These are phyloP conservation scores for Plutella xylostella DNA, from an alignment of 2,888 invertebrate species.

Conservation along the genomic window DNA sequence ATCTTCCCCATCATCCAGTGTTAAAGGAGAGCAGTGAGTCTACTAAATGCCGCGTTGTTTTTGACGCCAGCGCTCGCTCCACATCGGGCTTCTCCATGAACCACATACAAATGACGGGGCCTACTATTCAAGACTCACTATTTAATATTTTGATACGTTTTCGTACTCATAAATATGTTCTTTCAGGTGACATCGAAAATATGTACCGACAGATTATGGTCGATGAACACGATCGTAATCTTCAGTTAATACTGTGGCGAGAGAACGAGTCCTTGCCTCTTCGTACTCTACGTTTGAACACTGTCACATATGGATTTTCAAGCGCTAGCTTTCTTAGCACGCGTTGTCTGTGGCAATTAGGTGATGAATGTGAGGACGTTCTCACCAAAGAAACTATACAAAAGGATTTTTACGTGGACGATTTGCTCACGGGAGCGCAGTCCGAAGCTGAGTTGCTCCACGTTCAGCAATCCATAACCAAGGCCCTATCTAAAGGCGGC, in stretches of 20 bases:
- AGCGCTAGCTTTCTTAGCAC: not conserved
- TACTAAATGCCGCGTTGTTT: too few species aligned
- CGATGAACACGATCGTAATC: not conserved
- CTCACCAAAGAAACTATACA: not conserved
- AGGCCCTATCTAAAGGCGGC: not conserved
- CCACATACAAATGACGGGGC: too few species aligned
- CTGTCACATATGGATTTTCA: slow-evolving; percentile 13
- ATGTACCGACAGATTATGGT: too few species aligned
- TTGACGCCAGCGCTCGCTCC: too few species aligned
- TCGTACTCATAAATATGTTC: not conserved
- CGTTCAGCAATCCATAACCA: not conserved
- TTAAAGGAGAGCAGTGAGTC: too few species aligned
- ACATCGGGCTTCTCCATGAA: too few species aligned
- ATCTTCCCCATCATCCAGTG: too few species aligned
- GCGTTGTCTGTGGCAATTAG: not conserved
- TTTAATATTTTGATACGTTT: not conserved
- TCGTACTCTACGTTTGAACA: not conserved
- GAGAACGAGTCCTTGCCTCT: not conserved
- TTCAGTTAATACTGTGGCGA: not conserved
- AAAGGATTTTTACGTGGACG: not conserved
- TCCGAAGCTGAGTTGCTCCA: not conserved
- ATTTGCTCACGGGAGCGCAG: not conserved
- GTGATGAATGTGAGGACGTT: not conserved
- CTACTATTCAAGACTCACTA: not conserved
- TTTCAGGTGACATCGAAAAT: too few species aligned